phyloP scores from a whole-genome alignment of 2,888 invertebrate species.

The Platerodrilus igneus region DNA sequence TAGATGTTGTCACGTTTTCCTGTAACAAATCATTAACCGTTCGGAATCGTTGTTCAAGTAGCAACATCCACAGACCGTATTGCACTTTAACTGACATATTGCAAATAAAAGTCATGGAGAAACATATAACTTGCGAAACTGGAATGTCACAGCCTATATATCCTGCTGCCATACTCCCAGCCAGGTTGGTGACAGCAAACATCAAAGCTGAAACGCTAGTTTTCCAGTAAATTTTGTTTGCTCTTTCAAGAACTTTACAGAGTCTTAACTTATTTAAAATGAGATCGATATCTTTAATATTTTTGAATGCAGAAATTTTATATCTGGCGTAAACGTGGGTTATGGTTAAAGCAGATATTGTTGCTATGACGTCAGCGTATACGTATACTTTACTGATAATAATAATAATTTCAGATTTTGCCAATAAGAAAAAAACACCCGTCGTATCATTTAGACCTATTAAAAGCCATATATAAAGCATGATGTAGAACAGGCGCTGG shows the following conservation, averaged over 20 bases:
- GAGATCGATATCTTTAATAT: constrained; percentile 12
- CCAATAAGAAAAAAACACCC: not conserved
- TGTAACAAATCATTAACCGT: constrained; percentile 12
- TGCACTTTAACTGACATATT: constrained; percentile 15
- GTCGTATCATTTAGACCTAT: not conserved
- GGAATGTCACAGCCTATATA: constrained; percentile 1
- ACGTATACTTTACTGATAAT: constrained; percentile 11
- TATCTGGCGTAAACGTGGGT: constrained; percentile 13
- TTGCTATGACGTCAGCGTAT: constrained; percentile 12
- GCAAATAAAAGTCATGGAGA: constrained; percentile 4
- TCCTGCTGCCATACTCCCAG: not conserved
- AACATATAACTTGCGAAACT: not conserved
- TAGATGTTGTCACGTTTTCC: constrained; percentile 17
- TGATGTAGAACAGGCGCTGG: constrained; percentile 2
- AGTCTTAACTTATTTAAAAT: constrained; percentile 11
- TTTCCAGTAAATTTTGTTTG: constrained; percentile 14
- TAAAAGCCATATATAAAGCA: not conserved
- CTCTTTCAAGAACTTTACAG: constrained; percentile 6
- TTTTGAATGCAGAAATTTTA: constrained; percentile 9
- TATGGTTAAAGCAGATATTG: constrained; percentile 9
- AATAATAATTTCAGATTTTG: constrained; percentile 14
- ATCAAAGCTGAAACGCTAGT: not conserved
- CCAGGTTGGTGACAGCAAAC: not conserved
- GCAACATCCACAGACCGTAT: constrained; percentile 14
- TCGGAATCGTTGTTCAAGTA: constrained; percentile 14